Base-by-base conservation (phyloP, 2,113 vertebrate genomes). In the Malurus alboscapulatus region DNA sequence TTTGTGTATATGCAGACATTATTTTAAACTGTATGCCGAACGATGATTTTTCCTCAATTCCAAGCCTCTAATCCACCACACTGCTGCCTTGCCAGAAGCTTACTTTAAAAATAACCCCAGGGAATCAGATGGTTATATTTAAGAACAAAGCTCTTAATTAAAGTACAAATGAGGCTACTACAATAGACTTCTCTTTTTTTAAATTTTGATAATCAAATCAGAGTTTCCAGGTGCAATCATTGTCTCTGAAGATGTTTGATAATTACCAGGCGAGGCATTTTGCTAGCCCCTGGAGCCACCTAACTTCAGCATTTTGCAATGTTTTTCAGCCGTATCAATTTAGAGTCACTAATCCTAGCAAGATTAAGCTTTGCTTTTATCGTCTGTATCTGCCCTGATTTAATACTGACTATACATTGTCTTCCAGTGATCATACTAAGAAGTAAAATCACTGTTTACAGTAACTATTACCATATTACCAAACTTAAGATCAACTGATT, bases 121-220 rank as follows among this genome's bases (percentile, higher is more conserved):
- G 57, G 87, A 78, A 95, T 96, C 92, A 93, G 77, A 73, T 55
- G 72, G 84, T 45, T 96, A 86, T 96, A 94, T 96, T 96, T 96
- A 97, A 92, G 94, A 78, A 96, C 91, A 96, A 96, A 95, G 87
- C 93, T 88, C 89, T 93, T 97, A 97, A 97, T 96, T 93, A 93
- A 95, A 92, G 78, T 84, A 94, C 87, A 95, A 92, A 94, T 80
- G 66, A 93, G 87, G 82, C 94, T 96, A 96, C 67, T 95, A 69
- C 22, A 61, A 55, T 61, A 87, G 61, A 30, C 34, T 50, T 79
- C 48, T 87, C 88, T 90, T 72, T 42, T 76, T 45, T 67, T 55
- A 30, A 26, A 47, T 92, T 95, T 87, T 29, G 14, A 61, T 88
- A 91, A 96, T 95, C 87, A 91, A 85, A 91, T 93, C 59, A 83